Evolutionary conservation across 2,113 vertebrate species (phyloP).

Genomic region (Arvicanthis niloticus): DNA sequence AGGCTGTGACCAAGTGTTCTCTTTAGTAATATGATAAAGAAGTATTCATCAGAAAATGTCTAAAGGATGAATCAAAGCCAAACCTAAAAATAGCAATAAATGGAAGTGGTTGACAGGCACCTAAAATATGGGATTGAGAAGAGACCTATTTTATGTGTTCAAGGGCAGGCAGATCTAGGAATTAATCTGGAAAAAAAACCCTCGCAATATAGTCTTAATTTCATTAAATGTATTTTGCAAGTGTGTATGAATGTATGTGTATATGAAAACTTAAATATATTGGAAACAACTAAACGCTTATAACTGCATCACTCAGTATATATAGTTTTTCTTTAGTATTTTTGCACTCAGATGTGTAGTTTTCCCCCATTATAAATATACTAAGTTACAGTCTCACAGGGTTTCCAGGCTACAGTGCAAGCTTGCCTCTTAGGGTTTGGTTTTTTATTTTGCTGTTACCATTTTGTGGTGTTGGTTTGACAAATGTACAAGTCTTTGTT

Average conservation of each 20-base stretch:
- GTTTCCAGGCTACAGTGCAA: not conserved
- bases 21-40: conserved; percentile 25
- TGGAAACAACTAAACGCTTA: not conserved
- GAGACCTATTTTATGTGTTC: not conserved
- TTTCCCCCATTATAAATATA: not conserved
- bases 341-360: not conserved
- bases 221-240: conserved; percentile 47
- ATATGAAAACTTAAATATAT: conserved; percentile 13
- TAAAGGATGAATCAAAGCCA: conserved; percentile 30
- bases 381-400: not conserved
- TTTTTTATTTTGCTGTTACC: not conserved
- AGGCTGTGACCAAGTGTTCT: not conserved
- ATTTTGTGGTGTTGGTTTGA: conserved; percentile 11
- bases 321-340: conserved; percentile 27
- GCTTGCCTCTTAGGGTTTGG: not conserved
- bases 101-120: not conserved
- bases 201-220: conserved; percentile 10
- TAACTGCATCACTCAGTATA: conserved; percentile 3
- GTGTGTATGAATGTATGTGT: not conserved
- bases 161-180: not conserved
- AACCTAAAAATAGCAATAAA: not conserved
- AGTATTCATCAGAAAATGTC: conserved; percentile 36
- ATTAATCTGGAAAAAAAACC: not conserved
- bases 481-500: conserved; percentile 2
- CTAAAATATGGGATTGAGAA: not conserved